Percentiles rank a stretch among this genome's conserved stretches.
Evolutionary conservation across 2,113 vertebrate species (phyloP).

Genomic region (Burhinus oedicnemus): DNA sequence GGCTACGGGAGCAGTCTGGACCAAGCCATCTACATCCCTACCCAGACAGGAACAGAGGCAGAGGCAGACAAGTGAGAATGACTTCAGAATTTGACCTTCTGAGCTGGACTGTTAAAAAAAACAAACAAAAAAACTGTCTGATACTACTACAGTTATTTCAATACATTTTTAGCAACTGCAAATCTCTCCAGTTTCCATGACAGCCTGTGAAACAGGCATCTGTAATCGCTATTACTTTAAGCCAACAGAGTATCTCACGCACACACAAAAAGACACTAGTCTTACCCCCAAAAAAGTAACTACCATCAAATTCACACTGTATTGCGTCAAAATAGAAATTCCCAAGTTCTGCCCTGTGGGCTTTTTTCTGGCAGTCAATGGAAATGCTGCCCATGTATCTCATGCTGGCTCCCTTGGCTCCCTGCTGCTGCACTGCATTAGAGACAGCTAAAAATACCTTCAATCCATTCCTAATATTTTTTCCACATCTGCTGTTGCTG

Average conservation of each 20-base stretch:
- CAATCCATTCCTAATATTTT: neutral
- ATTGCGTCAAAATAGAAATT: neutral
- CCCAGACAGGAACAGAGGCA: neutral
- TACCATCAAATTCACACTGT: neutral
- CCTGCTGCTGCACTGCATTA: neutral
- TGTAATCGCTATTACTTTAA: neutral
- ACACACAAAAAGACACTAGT: neutral
- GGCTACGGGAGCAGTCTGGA: neutral
- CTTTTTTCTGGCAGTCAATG: neutral
- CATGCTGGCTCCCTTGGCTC: neutral
- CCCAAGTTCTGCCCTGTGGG: neutral
- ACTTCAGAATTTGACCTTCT: neutral
- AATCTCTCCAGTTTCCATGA: neutral
- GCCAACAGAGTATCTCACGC: neutral
- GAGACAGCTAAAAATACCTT: neutral
- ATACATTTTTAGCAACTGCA: neutral
- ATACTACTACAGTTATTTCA: neutral
- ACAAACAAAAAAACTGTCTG: neutral
- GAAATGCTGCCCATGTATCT: neutral
- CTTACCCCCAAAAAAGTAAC: neutral
- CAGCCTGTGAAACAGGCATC: neutral
- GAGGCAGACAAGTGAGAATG: neutral
- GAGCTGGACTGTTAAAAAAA: neutral
- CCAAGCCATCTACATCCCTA: neutral
- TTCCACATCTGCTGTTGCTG: neutral